Conservation (phyloP, 1,140 invertebrate genomes). For the Apis cerana region DNA sequence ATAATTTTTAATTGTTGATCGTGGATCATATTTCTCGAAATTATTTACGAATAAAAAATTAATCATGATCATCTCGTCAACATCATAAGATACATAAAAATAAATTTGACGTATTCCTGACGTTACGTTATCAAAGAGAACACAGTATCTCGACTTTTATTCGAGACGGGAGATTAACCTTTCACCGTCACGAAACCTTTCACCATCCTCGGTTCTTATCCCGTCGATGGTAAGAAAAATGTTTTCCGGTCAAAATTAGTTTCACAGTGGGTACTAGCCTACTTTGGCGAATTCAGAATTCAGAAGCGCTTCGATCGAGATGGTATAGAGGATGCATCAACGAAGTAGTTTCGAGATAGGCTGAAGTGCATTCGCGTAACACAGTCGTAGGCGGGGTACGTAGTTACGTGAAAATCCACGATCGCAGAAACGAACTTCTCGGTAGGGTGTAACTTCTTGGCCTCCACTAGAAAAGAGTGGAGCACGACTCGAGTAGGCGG, state of each 20-base stretch:
- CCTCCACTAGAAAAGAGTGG: slow-evolving; percentile 44
- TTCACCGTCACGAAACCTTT: not conserved
- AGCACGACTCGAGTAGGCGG: slow-evolving; percentile 48
- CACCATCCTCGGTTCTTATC: not conserved
- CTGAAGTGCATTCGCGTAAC: slow-evolving; percentile 19
- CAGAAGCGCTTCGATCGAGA: slow-evolving; percentile 20
- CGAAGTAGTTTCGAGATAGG: slow-evolving; percentile 6
- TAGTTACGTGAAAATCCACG: slow-evolving; percentile 44
- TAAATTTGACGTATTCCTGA: not conserved
- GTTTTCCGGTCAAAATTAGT: slow-evolving; percentile 5
- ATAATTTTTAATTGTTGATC: too few species aligned
- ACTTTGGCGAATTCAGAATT: slow-evolving; percentile 4
- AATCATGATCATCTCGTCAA: too few species aligned
- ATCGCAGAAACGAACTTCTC: slow-evolving; percentile 45
- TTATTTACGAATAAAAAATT: too few species aligned
- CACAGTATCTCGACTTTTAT: not conserved
- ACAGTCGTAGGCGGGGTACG: slow-evolving; percentile 9
- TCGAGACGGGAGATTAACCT: not conserved
- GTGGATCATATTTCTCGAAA: too few species aligned
- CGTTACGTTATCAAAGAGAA: not conserved
- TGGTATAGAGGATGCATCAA: not conserved
- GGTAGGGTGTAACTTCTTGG: slow-evolving; percentile 47
- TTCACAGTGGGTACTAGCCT: not conserved
- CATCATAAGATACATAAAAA: too few species aligned
- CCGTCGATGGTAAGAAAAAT: slow-evolving; percentile 2